These are phyloP conservation scores for Xanthia icteritia DNA, from an alignment of 2,888 invertebrate species.

Conservation along the genomic window DNA sequence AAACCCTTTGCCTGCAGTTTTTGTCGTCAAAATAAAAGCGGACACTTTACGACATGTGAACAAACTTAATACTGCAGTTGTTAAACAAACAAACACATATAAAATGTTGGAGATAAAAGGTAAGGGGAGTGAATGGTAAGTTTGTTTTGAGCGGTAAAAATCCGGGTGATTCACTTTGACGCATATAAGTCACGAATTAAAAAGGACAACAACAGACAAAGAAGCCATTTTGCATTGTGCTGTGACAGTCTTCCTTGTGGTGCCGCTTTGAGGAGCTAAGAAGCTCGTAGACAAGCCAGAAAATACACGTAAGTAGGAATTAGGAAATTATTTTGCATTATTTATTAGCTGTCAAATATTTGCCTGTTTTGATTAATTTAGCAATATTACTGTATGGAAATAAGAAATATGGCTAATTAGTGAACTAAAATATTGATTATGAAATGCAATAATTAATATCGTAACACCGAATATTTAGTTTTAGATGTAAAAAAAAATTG, in stretches of 20 bases:
- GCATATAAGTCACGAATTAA: slow-evolving; percentile 90
- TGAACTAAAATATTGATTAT: too few species aligned
- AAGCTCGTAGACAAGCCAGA: slow-evolving; percentile 70
- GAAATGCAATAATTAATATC: too few species aligned
- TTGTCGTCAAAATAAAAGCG: slow-evolving; percentile 77
- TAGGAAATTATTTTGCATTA: too few species aligned
- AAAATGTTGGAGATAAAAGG: slow-evolving; percentile 39
- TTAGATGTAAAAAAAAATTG: too few species aligned
- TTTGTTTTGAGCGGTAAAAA: slow-evolving; percentile 71
- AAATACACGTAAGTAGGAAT: background rate
- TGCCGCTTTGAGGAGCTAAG: slow-evolving; percentile 79
- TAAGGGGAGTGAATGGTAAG: slow-evolving; percentile 45
- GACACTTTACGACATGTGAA: slow-evolving; percentile 72
- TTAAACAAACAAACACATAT: slow-evolving; percentile 39
- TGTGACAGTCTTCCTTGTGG: slow-evolving; percentile 88
- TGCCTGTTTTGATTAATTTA: too few species aligned
- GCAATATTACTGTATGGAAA: too few species aligned
- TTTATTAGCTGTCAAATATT: too few species aligned
- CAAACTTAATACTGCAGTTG: slow-evolving; percentile 45
- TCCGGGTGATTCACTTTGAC: slow-evolving; percentile 87
- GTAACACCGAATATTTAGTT: too few species aligned
- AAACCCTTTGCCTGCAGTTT: slow-evolving; percentile 76
- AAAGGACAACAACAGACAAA: slow-evolving; percentile 89
- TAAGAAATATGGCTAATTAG: too few species aligned
- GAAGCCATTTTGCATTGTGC: slow-evolving; percentile 88